Evolutionary conservation across 2,888 invertebrate genomes (phyloP), one percentile per base, ranked within the genome.

Genomic region (Dendrolimus pini): DNA sequence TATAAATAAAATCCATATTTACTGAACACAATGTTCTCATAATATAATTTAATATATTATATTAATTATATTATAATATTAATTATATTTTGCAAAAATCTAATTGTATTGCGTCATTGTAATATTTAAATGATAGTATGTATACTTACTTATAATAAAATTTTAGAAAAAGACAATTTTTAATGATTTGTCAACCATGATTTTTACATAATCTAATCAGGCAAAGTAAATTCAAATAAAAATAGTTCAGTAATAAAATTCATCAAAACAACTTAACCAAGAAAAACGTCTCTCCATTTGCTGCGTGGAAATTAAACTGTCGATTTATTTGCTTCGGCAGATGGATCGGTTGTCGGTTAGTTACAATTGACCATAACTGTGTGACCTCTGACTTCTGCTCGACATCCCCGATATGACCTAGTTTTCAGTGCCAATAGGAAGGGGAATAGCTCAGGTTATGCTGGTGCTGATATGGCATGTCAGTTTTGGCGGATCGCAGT

Each of bases 301-400:
- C 47, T 7, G 8, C 47, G 12, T 47, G 9, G 47, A 47, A 47
- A 47, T 47, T 47, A 47, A 47, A 47, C 47, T 47, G 47, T 82
- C 78, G 77, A 75, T 80, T 79, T 81, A 83, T 83, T 81, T 83
- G 74, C 74, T 66, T 66, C 62, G 64, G 68, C 74, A 80, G 82
- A 83, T 79, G 80, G 81, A 83, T 83, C 77, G 78, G 71, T 75
- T 75, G 73, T 75, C 72, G 70, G 69, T 68, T 64, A 47, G 47
- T 47, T 47, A 47, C 47, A 47, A 47, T 47, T 12, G 12, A 10
- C 47, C 47, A 47, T 12, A 47, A 47, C 12, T 47, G 47, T 47
- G 9, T 7, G 47, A 47, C 47, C 47, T 47, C 47, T 47, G 47
- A 47, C 47, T 47, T 47, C 47, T 9, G 47, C 47, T 47, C 8